Percentiles rank a stretch among this genome's conserved stretches.
Conservation (phyloP, 2,888 invertebrate species). For the Synergus itoensis region DNA sequence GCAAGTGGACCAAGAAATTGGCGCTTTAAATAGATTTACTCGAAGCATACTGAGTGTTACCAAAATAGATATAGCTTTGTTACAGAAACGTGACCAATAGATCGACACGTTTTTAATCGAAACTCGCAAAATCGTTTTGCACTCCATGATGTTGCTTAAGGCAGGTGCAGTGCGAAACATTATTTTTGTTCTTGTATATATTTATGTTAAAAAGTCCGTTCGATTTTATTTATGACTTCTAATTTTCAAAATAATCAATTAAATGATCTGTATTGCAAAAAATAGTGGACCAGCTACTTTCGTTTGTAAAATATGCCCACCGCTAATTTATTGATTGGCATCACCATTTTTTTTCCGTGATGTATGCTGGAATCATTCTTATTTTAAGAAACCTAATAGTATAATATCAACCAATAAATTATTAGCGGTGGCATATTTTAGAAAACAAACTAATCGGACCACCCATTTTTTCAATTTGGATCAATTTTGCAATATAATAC, state of each 20-base stretch:
- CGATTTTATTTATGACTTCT: neutral
- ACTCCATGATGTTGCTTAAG: neutral
- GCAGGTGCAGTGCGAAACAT: neutral
- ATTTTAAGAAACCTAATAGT: too few species aligned
- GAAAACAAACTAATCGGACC: too few species aligned
- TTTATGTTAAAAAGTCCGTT: neutral
- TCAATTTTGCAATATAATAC: too few species aligned
- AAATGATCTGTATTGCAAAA: too few species aligned
- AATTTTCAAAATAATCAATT: neutral
- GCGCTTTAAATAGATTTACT: slow-evolving; percentile 11
- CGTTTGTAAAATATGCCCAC: too few species aligned
- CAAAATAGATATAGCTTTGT: neutral
- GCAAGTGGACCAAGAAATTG: slow-evolving; percentile 1
- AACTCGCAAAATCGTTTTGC: neutral
- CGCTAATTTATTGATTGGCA: too few species aligned
- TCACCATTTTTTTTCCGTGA: too few species aligned
- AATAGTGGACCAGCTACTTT: too few species aligned
- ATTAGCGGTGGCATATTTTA: too few species aligned
- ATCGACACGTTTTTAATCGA: slow-evolving; percentile 8
- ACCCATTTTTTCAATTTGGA: too few species aligned
- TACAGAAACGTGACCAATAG: neutral
- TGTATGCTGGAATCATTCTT: too few species aligned
- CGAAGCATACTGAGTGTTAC: neutral
- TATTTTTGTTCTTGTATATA: neutral
- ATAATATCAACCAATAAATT: too few species aligned